Evolutionary conservation across 2,113 vertebrate species (phyloP).

Genomic region (human): DNA sequence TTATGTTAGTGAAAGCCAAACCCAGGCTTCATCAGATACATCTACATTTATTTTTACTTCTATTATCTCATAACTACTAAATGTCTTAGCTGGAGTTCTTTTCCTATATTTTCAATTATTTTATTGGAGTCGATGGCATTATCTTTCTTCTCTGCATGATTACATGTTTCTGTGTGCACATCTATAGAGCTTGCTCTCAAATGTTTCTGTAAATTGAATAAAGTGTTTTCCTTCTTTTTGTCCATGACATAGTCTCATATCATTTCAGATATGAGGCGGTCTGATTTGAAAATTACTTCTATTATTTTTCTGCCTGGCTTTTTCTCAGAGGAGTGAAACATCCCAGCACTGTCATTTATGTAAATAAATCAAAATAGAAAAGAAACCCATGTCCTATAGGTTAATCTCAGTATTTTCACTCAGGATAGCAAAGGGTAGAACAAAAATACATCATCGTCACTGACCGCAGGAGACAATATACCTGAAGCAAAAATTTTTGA

Average conservation of each 20-base stretch:
- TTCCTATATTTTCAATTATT: neutral
- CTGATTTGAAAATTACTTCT: slow-evolving; percentile 29
- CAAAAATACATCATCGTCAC: neutral
- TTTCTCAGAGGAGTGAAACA: slow-evolving; percentile 28
- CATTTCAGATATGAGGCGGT: neutral
- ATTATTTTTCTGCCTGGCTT: neutral
- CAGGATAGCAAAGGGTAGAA: neutral
- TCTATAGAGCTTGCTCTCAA: neutral
- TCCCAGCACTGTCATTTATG: neutral
- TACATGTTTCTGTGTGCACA: neutral
- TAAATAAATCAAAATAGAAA: neutral
- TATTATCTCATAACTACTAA: neutral
- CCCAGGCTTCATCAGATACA: neutral
- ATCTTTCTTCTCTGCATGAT: neutral
- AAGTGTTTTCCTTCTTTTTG: neutral
- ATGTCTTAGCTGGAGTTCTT: neutral
- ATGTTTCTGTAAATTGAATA: neutral
- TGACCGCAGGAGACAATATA: neutral
- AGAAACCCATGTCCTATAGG: neutral
- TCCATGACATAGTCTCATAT: neutral
- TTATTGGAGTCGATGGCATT: neutral
- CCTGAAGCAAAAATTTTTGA: neutral
- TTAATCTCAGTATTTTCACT: neutral
- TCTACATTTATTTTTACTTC: neutral
- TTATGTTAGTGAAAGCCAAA: neutral